Percentiles rank a stretch among this genome's conserved stretches.
Conservation (phyloP, 1,140 invertebrate species). For the Lucilia sericata region DNA sequence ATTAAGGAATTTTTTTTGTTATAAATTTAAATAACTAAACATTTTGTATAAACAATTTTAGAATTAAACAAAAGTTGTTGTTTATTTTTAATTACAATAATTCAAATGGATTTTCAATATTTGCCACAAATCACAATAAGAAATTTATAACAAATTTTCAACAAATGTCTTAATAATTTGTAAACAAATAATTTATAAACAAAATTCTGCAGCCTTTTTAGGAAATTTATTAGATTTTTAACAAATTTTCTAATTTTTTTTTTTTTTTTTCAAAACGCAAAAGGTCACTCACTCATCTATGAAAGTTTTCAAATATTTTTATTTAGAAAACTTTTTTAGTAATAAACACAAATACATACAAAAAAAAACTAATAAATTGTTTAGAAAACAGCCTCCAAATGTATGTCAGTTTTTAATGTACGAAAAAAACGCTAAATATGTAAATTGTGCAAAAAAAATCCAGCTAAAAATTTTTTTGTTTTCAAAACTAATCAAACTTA, state of each 20-base stretch:
- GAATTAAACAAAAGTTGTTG: too few relatives aligned
- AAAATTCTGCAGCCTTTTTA: background rate
- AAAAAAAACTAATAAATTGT: background rate
- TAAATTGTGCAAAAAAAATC: background rate
- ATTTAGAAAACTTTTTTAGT: background rate
- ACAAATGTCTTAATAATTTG: too few relatives aligned
- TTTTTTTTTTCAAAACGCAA: background rate
- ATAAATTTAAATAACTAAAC: too few relatives aligned
- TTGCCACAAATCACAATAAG: too few relatives aligned
- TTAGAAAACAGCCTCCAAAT: background rate
- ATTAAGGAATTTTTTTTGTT: too few relatives aligned
- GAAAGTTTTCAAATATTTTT: background rate
- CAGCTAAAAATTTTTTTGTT: background rate
- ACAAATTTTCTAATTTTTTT: background rate
- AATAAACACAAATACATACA: background rate
- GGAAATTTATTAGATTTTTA: background rate
- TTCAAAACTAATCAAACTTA: background rate
- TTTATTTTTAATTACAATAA: too few relatives aligned
- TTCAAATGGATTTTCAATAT: too few relatives aligned
- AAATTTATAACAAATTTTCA: too few relatives aligned
- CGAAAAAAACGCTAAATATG: background rate
- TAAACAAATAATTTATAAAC: too few relatives aligned
- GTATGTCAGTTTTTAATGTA: background rate
- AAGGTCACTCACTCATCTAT: background rate
- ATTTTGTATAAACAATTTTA: too few relatives aligned